Evolutionary conservation across 2,888 invertebrate species (phyloP).

Genomic region (Trachelus iudaicus): DNA sequence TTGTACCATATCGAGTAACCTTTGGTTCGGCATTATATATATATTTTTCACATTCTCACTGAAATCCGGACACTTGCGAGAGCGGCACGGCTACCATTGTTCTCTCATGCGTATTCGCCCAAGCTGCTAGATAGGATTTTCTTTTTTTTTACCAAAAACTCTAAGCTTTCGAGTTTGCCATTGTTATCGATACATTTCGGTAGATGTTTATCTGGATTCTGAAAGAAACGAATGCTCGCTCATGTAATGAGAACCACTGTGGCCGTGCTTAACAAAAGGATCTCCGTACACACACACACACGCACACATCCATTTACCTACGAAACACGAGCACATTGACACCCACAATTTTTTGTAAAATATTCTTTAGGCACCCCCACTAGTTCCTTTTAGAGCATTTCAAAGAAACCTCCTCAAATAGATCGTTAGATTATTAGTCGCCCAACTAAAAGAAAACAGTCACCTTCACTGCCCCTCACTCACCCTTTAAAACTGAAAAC

Average conservation of each 20-base stretch:
- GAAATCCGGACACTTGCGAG: constrained; percentile 13
- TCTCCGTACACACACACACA: too few species aligned
- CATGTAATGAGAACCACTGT: too few species aligned
- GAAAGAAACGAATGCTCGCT: too few species aligned
- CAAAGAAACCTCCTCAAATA: background rate
- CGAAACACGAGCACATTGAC: background rate
- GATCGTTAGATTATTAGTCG: constrained; percentile 35
- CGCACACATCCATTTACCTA: too few species aligned
- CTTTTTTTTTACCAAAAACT: too few species aligned
- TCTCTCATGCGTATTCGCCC: background rate
- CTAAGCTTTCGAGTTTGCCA: too few species aligned
- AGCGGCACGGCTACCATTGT: constrained; percentile 12
- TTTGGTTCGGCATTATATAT: constrained; percentile 13
- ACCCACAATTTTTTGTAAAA: background rate
- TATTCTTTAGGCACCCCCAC: background rate
- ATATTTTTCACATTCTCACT: constrained; percentile 1
- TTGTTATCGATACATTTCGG: too few species aligned
- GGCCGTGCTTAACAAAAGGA: too few species aligned
- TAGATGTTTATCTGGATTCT: too few species aligned
- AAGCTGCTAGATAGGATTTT: too few species aligned
- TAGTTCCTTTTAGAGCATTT: constrained; percentile 3
- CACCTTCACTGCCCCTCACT: too few species aligned
- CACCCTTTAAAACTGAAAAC: too few species aligned
- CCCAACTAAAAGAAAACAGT: constrained; percentile 11
- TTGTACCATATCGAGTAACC: constrained; percentile 4